Evolutionary conservation across 2,113 vertebrate species (phyloP).

Genomic region (Ondatra zibethicus): DNA sequence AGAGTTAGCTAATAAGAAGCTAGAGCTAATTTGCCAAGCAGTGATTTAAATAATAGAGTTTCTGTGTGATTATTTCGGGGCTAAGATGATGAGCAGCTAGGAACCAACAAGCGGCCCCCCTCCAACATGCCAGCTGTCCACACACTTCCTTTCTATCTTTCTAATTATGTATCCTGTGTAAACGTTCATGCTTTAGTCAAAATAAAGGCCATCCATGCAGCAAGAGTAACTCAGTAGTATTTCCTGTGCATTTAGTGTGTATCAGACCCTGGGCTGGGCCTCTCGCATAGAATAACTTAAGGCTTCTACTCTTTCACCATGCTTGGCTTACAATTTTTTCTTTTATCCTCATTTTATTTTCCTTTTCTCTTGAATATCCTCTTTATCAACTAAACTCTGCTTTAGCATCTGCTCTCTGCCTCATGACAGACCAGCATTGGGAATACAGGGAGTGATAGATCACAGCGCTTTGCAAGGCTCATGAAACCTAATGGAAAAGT

Average conservation of each 20-base stretch:
- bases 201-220: neutral
- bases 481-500: neutral
- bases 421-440: neutral
- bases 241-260: too few relatives aligned
- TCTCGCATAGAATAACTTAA: neutral
- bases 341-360: neutral
- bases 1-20: too few relatives aligned
- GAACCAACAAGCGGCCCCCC: too few relatives aligned
- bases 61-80: too few relatives aligned
- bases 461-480: conserved; percentile 14
- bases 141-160: neutral
- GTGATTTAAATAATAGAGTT: too few relatives aligned
- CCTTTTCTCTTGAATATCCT: neutral
- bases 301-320: neutral
- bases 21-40: too few relatives aligned
- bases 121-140: neutral
- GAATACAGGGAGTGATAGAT: neutral
- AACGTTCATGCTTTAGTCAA: neutral
- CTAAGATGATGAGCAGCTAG: too few relatives aligned
- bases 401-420: neutral
- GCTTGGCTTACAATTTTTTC: neutral
- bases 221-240: neutral
- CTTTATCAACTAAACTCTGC: conserved; percentile 20
- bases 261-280: neutral
- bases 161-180: neutral